Evolutionary conservation across 2,797 vertebrate genomes (phyloP), one percentile per base, ranked within the genome.

Genomic region (Lithobates pipiens): DNA sequence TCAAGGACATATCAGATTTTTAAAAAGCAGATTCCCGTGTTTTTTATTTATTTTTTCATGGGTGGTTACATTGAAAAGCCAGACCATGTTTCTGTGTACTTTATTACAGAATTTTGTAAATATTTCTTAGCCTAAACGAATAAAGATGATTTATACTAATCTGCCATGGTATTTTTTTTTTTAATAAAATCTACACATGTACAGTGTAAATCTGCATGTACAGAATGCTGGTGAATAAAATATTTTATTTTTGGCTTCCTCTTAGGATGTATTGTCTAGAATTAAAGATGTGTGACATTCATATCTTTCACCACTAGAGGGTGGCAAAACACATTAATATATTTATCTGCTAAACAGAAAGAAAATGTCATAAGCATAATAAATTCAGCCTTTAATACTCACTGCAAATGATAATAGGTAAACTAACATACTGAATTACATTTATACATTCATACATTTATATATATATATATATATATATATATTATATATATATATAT

Each of bases 291-390:
- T 27, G 23, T 1, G 54, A 1, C 10, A 80, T 74, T 80, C 27
- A 2, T 5, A 11, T 8, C 5, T 50, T 29, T 81, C 13, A 29
- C 84, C 84, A 81, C 54, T 76, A 85, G 84, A 81, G 77, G 84
- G 84, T 7, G 65, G 16, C 65, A 57, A 46, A 69, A 54, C 34
- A 76, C 70, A 74, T 73, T 29, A 4, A n/a, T 25, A 73, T 39
- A 10, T 42, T 39, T 39, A 39, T 67, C 25, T n/a, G 27, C 1
- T 25, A 67, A 11, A 29, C 2, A 0, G 10, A 61, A 61, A 61
- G 18, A 61, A 44, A 42, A 42, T 50, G 16, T 18, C 13, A 18
- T 54, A 54, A 23, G 16, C 5, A 21, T 57, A 57, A 57, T 21
- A 57, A 21, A 57, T 57, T 21, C 54, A 57, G 54, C 21, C 54